A percentile compares a stretch with the other conserved stretches of the same genome.
Evolutionary conservation across 2,888 invertebrate species (phyloP).

Genomic region (Dicyrtoma fusca): DNA sequence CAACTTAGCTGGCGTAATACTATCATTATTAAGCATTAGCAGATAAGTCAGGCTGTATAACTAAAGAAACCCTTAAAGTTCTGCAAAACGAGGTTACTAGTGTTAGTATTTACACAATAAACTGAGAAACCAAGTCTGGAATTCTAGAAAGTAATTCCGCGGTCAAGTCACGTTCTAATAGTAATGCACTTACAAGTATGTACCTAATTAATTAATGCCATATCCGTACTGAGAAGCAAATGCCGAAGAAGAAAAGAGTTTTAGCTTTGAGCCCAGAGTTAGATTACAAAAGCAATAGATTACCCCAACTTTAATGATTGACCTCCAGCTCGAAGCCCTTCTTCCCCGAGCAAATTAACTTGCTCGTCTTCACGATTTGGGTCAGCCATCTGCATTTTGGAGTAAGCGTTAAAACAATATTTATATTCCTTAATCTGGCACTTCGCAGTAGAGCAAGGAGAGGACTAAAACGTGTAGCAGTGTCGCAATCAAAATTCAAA

Average conservation of each 20-base stretch:
- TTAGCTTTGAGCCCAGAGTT: background rate
- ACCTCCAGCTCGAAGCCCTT: conserved; percentile 90
- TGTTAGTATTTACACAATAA: too few relatives aligned
- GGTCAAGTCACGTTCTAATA: too few relatives aligned
- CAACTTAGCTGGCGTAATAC: too few relatives aligned
- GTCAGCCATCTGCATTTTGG: conserved; percentile 91
- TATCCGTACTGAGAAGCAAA: too few relatives aligned
- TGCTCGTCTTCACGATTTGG: conserved; percentile 94
- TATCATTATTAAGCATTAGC: too few relatives aligned
- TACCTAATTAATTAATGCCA: background rate
- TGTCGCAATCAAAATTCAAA: background rate
- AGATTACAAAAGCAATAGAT: conserved; percentile 61
- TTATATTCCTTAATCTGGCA: conserved; percentile 7
- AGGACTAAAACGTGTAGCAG: background rate
- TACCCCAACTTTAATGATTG: conserved; percentile 98
- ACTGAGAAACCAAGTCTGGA: too few relatives aligned
- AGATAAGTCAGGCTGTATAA: too few relatives aligned
- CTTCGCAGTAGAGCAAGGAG: background rate
- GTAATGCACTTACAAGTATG: background rate
- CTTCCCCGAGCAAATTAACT: conserved; percentile 94
- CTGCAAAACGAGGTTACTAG: too few relatives aligned
- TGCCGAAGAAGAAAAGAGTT: too few relatives aligned
- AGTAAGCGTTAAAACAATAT: conserved; percentile 59
- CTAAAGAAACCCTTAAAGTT: too few relatives aligned
- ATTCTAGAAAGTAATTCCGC: too few relatives aligned